These are phyloP conservation scores for Diarsia mendica DNA, from an alignment of 2,888 invertebrate species.

Conservation along the genomic window DNA sequence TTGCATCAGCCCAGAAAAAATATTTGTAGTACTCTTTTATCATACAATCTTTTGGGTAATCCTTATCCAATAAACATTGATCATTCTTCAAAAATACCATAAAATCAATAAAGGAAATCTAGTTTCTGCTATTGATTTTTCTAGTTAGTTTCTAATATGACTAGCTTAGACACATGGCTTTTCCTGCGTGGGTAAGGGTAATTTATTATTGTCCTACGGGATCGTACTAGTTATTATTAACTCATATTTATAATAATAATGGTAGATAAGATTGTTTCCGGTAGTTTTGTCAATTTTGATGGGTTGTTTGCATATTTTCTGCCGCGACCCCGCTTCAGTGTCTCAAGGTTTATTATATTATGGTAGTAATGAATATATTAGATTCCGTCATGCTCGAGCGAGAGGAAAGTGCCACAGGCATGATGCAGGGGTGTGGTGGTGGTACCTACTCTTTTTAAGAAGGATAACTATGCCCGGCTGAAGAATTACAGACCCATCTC, in stretches of 20 bases:
- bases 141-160: background rate
- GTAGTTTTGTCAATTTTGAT: too few species aligned
- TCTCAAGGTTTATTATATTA: background rate
- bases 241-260: background rate
- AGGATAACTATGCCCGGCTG: too few species aligned
- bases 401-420: too few species aligned
- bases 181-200: background rate
- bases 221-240: background rate
- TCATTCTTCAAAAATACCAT: constrained; percentile 13
- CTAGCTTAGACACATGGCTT: background rate
- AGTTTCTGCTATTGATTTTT: background rate
- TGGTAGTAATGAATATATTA: too few species aligned
- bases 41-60: background rate
- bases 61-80: background rate
- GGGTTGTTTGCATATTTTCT: background rate
- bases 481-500: too few species aligned
- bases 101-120: background rate
- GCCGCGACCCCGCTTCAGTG: background rate
- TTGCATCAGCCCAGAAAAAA: background rate
- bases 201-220: background rate
- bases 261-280: background rate
- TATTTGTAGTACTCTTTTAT: too few species aligned
- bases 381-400: too few species aligned
- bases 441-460: too few species aligned
- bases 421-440: too few species aligned